These are phyloP conservation scores for Rhinophrynus dorsalis DNA, from an alignment of 2,797 vertebrate species.

Conservation along the genomic window DNA sequence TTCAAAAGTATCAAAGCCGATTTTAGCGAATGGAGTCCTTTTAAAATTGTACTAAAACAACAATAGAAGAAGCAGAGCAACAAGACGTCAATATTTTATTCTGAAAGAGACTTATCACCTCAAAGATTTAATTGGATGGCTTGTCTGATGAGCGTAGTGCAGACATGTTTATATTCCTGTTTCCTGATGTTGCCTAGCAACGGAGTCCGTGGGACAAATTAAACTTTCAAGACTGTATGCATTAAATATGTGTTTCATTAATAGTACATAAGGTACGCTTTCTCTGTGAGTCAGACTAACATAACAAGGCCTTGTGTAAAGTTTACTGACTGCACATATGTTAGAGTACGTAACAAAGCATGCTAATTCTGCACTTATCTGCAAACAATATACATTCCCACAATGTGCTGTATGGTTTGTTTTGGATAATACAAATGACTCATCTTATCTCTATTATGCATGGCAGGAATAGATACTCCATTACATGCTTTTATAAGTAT, in stretches of 20 bases:
- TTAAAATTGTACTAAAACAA: too few relatives aligned
- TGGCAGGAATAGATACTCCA: too few relatives aligned
- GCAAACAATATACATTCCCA: neutral
- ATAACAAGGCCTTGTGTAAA: slow-evolving; percentile 9
- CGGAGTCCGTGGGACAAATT: neutral
- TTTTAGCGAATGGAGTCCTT: too few relatives aligned
- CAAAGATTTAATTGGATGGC: neutral
- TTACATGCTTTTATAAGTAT: too few relatives aligned
- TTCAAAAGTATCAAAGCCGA: too few relatives aligned
- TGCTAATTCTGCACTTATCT: neutral
- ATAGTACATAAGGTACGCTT: slow-evolving; percentile 26
- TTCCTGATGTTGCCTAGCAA: slow-evolving; percentile 21
- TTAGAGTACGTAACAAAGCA: neutral
- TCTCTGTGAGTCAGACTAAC: slow-evolving; percentile 23
- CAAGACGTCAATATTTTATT: too few relatives aligned
- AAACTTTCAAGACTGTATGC: slow-evolving; percentile 35
- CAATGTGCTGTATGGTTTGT: neutral
- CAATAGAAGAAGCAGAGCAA: too few relatives aligned
- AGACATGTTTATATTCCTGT: slow-evolving; percentile 32
- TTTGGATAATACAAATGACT: too few relatives aligned
- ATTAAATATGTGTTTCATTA: slow-evolving; percentile 42
- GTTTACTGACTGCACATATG: neutral
- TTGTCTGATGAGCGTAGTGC: neutral
- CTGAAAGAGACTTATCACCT: neutral
- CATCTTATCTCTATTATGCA: too few relatives aligned